Base-by-base conservation (phyloP, 2,888 invertebrate genomes). In the Celastrina argiolus region DNA sequence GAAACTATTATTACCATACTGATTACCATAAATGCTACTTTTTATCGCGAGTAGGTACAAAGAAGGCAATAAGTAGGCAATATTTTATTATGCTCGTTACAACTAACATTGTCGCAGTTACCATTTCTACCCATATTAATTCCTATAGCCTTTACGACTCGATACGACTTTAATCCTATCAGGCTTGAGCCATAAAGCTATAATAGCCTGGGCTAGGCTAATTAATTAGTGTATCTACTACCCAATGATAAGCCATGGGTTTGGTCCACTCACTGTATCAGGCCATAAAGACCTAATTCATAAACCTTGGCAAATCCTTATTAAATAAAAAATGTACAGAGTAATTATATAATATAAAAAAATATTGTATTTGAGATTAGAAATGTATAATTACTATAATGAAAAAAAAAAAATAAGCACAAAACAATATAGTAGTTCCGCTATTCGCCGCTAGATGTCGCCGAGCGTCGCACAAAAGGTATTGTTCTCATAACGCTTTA, bases 141-240 rank as follows among this genome's bases (percentile, higher is more conserved):
- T 51, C 26, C 51, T 51, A 2, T 36, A 22, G 16, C 68, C 65
- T 65, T 67, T 65, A 65, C 41, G 39, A 58, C 16, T 41, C 26
- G 56, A 65, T 58, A 18, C 56, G 56, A 31, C 39, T 58, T 22
- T 28, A 41, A 58, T 65, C 41, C 41, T 22, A 65, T 65, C 58
- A 69, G 70, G 73, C 73, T 72, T 73, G 73, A 75, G 79, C 85
- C 87, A 83, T 89, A 88, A 89, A 87, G 78, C 79, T 86, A 88
- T 88, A 88, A 87, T 85, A 84, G 81, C 80, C 80, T 80, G 82
- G 87, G 88, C 80, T 79, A 79, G 85, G 85, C 76, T 87, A 87
- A 88, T 90, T 90, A 90, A 90, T 89, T 89, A 87, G 77, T 81
- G 78, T 88, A 87, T 87, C 86, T 82, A 79, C 79, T 80, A 73